Base-by-base conservation (phyloP, 2,888 invertebrate species). In the Hypercompe scribonia region DNA sequence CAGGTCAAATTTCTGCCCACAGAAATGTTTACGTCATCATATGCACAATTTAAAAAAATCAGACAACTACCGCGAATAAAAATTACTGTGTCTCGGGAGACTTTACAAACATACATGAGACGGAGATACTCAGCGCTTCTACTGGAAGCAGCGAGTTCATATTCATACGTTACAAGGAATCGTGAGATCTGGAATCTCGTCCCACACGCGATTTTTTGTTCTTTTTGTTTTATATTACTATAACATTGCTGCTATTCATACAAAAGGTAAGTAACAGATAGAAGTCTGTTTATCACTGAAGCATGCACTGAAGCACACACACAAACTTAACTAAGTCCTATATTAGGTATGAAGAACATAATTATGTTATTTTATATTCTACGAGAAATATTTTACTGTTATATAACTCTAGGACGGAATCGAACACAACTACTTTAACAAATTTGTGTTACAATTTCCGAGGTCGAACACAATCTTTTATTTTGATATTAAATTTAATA, bases 401-500 rank as follows among this genome's bases (percentile, higher is more conserved):
- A 28, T 58, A 28, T n/a, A 15, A 58, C 3, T 54, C 24, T 54
- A 54, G n/a, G 50, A 54, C n/a, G n/a, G 50, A 54, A 54, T 54
- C 0, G 24, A 54, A 54, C 24, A n/a, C 10, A 50, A 50, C 50
- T 24, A 24, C 50, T 54, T 68, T 28, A 39, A 24, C 28, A 13
- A 42, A 42, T 24, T 46, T 11, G 31, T 33, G 24, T 21, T 67
- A 67, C 50, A 54, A 33, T 68, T 24, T 68, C 34, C 34, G 68
- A 54, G 68, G 34, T 68, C 54, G 34, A 54, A 68, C 34, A 34
- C 15, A 36, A 61, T 21, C 7, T 61, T 69, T 69, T 42, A 33
- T 42, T 70, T 24, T 63, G 46, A 46, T 68, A 68, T 21, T 63
- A 8, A 63, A 46, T 70, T 63, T 46, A 42, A 42, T 24, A 18